Base-by-base conservation (phyloP, 2,113 vertebrate genomes). In the Anarhynchus alexandrinus region DNA sequence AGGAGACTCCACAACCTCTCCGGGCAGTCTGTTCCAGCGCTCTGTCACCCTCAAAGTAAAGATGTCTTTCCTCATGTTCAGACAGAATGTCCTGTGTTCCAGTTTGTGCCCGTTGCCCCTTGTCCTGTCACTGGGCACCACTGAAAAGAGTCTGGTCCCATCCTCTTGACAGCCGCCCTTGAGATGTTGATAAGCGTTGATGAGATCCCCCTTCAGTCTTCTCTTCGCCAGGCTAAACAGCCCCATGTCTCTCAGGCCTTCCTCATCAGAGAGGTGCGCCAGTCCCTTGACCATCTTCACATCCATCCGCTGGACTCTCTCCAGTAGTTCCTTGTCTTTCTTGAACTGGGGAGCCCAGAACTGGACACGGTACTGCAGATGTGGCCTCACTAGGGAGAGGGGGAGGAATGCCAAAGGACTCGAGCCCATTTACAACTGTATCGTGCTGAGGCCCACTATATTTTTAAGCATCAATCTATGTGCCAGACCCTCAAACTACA, bases 341-440 rank as follows among this genome's bases (percentile, higher is more conserved):
- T 42, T 42, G 19, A 65, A 20, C 62, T 10, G 38, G n/a, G 26
- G 38, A 40, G 38, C 27, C 38, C 18, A 21, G 38, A 65, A 30
- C 27, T 20, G 27, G 17, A 14, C 26, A 19, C 38, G 42, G 38
- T 9, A 42, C 38, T 65, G 18, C 27, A 42, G 62, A 14, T 42
- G 26, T 29, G 38, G 29, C 38, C 62, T 42, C 38, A 30, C 38
- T 18, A 30, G 38, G 26, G 10, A 61, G 62, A 65, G 16, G 61
- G 23, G 38, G 26, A 42, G 38, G 62, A 42, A 42, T 10, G 29
- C 32, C 43, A 61, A 29, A 27, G 43, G 30, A 29, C 55, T 54
- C 1, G 0, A 57, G 42, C 34, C 0, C 0, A 13, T 36, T 71
- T 38, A 34, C 34, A 57, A 30, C 69, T 76, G 32, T 40, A 69